Percentiles rank a stretch among this genome's conserved stretches.
phyloP scores from a whole-genome alignment of 2,888 invertebrate genomes.

The Dynastes tityus region DNA sequence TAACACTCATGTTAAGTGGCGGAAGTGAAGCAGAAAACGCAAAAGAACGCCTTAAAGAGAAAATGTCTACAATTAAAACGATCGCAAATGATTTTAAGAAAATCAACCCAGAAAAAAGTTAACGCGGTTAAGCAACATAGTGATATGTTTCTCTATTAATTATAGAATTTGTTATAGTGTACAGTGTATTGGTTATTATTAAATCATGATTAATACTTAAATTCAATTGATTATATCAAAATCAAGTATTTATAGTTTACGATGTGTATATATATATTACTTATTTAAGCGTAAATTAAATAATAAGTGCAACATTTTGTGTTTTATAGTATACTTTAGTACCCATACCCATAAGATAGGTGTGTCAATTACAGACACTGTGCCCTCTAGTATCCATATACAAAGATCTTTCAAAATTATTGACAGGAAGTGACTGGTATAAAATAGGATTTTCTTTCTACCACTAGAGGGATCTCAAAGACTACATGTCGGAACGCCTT shows the following conservation, averaged over 20 bases:
- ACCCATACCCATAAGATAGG: too few relatives aligned
- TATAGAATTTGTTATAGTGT: conserved; percentile 21
- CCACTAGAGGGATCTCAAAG: too few relatives aligned
- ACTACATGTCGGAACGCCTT: too few relatives aligned
- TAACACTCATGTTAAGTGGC: conserved; percentile 76
- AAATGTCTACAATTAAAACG: conserved; percentile 71
- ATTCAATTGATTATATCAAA: not conserved
- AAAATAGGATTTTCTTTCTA: too few relatives aligned
- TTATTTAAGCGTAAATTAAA: not conserved
- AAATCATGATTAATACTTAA: not conserved
- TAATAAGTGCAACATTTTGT: not conserved
- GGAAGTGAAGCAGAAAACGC: conserved; percentile 73
- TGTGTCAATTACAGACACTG: too few relatives aligned
- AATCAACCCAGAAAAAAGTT: conserved; percentile 58
- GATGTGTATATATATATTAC: not conserved
- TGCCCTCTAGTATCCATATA: too few relatives aligned
- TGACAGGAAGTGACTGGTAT: too few relatives aligned
- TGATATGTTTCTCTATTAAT: conserved; percentile 16
- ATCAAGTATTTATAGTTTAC: conserved; percentile 4
- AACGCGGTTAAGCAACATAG: conserved; percentile 20
- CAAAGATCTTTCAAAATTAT: too few relatives aligned
- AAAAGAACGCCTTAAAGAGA: conserved; percentile 71
- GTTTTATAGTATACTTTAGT: too few relatives aligned
- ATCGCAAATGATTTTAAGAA: conserved; percentile 73
- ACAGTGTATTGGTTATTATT: not conserved